Evolutionary conservation across 1,140 invertebrate species (phyloP).

Genomic region (Micrasema longulum): DNA sequence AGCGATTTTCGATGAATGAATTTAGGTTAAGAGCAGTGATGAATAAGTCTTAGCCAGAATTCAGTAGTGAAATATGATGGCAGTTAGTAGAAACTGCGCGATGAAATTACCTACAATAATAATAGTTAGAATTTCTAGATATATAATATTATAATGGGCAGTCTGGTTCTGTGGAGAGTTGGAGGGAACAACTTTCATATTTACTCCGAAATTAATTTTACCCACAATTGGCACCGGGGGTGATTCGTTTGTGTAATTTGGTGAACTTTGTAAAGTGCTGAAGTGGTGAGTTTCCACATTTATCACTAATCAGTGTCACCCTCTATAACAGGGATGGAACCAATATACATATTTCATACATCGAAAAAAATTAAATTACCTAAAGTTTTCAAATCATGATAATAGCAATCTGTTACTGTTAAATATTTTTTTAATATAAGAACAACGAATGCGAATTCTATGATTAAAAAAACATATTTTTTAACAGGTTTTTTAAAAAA

Average conservation of each 20-base stretch:
- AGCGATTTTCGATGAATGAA: too few species aligned
- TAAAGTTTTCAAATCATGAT: too few species aligned
- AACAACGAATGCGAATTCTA: too few species aligned
- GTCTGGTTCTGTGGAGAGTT: neutral
- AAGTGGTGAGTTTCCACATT: neutral
- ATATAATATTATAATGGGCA: slow-evolving; percentile 15
- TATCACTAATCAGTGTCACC: slow-evolving; percentile 7
- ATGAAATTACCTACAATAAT: slow-evolving; percentile 6
- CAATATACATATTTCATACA: too few species aligned
- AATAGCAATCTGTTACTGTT: too few species aligned
- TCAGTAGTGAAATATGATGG: slow-evolving; percentile 3
- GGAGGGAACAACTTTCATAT: slow-evolving; percentile 15
- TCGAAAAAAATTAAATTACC: too few species aligned
- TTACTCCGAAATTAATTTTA: slow-evolving; percentile 13
- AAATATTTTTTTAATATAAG: too few species aligned
- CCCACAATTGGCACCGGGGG: slow-evolving; percentile 15
- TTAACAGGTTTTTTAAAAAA: too few species aligned
- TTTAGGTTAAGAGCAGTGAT: neutral
- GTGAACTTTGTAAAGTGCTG: slow-evolving; percentile 21
- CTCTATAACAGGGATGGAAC: neutral
- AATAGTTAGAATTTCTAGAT: neutral
- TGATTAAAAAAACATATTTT: too few species aligned
- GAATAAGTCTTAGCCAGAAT: slow-evolving; percentile 4
- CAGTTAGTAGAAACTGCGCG: slow-evolving; percentile 3
- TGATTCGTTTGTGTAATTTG: slow-evolving; percentile 23